phyloP scores from a whole-genome alignment of 1,140 invertebrate genomes.

The Telenomus remus region DNA sequence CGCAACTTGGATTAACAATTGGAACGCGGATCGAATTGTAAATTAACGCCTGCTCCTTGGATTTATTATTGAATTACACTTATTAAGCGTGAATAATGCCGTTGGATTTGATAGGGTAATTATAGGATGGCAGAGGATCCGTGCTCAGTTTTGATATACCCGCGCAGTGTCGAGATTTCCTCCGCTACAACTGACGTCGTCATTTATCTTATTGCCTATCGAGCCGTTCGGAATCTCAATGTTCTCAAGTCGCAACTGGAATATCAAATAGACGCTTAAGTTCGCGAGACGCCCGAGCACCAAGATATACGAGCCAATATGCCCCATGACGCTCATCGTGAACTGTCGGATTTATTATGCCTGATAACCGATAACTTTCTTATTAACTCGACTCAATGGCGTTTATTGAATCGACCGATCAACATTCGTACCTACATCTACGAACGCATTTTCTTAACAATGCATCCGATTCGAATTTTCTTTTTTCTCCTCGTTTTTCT shows the following conservation, averaged over 20 bases:
- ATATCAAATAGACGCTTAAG: conserved; percentile 65
- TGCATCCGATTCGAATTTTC: too few species aligned
- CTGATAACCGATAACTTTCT: conserved; percentile 68
- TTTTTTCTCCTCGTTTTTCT: neutral
- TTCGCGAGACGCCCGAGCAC: conserved; percentile 52
- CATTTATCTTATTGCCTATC: conserved; percentile 56
- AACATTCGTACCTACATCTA: conserved; percentile 24
- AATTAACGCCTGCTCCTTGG: neutral
- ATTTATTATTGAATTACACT: conserved; percentile 18
- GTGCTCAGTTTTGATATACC: conserved; percentile 41
- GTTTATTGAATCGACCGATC: conserved; percentile 46
- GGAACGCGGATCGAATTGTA: neutral
- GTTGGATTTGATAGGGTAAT: conserved; percentile 13
- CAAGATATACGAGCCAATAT: conserved; percentile 70
- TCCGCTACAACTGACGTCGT: conserved; percentile 39
- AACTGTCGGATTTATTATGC: conserved; percentile 66
- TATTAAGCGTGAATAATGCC: conserved; percentile 20
- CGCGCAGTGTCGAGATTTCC: conserved; percentile 37
- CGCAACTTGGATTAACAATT: neutral
- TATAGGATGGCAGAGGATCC: conserved; percentile 16
- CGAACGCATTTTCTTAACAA: neutral
- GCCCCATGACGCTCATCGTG: conserved; percentile 62
- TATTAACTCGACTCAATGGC: conserved; percentile 61
- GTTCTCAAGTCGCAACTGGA: conserved; percentile 60
- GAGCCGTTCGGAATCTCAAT: conserved; percentile 45